Evolutionary conservation across 1,140 invertebrate genomes (phyloP).

Genomic region (Drosophila pachea): DNA sequence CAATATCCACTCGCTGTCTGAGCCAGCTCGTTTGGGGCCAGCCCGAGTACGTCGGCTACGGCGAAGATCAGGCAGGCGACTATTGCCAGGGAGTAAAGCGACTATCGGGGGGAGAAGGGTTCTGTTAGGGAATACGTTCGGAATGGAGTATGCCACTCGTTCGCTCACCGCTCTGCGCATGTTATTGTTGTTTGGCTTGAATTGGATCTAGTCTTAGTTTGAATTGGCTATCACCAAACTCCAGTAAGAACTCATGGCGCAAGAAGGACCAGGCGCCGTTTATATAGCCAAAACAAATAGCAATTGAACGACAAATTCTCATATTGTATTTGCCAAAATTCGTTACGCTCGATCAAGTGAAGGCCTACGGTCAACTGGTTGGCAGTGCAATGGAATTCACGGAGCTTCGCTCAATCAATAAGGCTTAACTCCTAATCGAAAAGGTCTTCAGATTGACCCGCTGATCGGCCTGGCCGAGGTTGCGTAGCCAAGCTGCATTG

Average conservation of each 20-base stretch:
- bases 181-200: slow-evolving; percentile 17
- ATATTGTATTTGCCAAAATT: slow-evolving; percentile 35
- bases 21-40: background rate
- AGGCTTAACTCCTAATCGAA: background rate
- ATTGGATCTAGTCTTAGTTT: slow-evolving; percentile 74
- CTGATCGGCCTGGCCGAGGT: too few species aligned
- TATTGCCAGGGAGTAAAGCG: slow-evolving; percentile 56
- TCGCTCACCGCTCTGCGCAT: slow-evolving; percentile 54
- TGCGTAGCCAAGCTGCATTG: too few species aligned
- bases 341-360: slow-evolving; percentile 30
- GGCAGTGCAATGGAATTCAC: background rate
- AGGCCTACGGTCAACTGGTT: slow-evolving; percentile 30
- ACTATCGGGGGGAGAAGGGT: slow-evolving; percentile 12
- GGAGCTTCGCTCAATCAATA: background rate
- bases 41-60: background rate
- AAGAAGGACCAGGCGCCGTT: slow-evolving; percentile 38
- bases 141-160: background rate
- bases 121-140: background rate
- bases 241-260: slow-evolving; percentile 71
- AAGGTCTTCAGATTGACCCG: too few species aligned
- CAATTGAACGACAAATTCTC: slow-evolving; percentile 24
- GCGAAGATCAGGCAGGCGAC: slow-evolving; percentile 27
- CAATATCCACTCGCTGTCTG: background rate
- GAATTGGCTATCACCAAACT: slow-evolving; percentile 65
- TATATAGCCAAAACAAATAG: slow-evolving; percentile 51